Evolutionary conservation across 1,140 invertebrate species (phyloP).

Genomic region (Bombus waltoni): DNA sequence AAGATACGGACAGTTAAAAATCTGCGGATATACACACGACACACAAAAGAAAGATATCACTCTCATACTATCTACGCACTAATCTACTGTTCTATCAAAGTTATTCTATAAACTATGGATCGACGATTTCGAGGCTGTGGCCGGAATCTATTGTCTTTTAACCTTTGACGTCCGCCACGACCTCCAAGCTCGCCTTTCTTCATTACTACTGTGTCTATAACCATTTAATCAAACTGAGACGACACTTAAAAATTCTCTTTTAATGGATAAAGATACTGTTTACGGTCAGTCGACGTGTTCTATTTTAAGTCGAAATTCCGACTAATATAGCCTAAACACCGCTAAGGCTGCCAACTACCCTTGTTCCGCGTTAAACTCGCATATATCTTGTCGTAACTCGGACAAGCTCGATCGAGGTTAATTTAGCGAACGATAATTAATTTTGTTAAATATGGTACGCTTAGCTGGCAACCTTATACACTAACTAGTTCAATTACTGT

Average conservation of each 20-base stretch:
- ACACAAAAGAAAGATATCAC: conserved; percentile 75
- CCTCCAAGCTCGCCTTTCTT: conserved; percentile 38
- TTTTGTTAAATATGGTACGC: not conserved
- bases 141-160: not conserved
- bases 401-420: not conserved
- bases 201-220: conserved; percentile 60
- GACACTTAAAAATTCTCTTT: conserved; percentile 55
- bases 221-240: conserved; percentile 62
- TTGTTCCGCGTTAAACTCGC: not conserved
- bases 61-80: conserved; percentile 78
- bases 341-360: conserved; percentile 52
- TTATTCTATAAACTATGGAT: conserved; percentile 70
- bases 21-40: conserved; percentile 72
- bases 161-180: not conserved
- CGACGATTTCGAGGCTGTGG: conserved; percentile 37
- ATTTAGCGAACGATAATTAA: not conserved
- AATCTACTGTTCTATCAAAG: conserved; percentile 74
- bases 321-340: conserved; percentile 71
- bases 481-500: conserved; percentile 75
- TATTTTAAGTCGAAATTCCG: conserved; percentile 58
- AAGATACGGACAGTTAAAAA: conserved; percentile 53
- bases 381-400: not conserved
- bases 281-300: conserved; percentile 58
- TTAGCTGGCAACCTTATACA: conserved; percentile 43
- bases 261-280: conserved; percentile 59